Percentiles rank a stretch among this genome's conserved stretches.
Evolutionary conservation across 2,888 invertebrate species (phyloP).

Genomic region (Pegoplata infirma): DNA sequence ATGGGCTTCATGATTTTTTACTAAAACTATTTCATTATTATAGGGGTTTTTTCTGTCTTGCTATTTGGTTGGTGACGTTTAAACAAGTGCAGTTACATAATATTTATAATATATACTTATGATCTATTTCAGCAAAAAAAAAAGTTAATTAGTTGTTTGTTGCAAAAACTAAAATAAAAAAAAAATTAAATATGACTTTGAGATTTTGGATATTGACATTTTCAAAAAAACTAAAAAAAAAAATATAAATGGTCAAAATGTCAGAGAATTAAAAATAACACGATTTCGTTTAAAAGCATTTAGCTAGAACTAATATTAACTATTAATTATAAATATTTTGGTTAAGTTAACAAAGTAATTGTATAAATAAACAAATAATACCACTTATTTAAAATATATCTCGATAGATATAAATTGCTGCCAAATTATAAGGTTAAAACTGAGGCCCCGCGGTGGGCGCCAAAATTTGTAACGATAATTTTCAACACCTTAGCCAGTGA

Average conservation of each 20-base stretch:
- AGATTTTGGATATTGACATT: conserved; percentile 33
- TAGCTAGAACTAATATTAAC: no score
- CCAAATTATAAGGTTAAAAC: no score
- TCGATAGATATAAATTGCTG: no score
- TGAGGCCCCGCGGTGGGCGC: no score
- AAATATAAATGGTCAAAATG: conserved; percentile 42
- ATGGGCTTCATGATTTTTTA: conserved; percentile 60
- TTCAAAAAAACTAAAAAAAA: no score
- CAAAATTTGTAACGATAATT: no score
- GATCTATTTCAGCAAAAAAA: background rate
- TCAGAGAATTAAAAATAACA: conserved; percentile 18
- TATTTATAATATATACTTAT: conserved; percentile 5
- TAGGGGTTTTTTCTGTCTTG: background rate
- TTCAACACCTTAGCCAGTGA: no score
- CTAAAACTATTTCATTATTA: conserved; percentile 14
- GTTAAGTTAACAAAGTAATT: no score
- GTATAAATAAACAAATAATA: no score
- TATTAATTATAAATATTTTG: no score
- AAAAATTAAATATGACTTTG: background rate
- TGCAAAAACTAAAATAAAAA: background rate
- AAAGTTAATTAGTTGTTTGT: background rate
- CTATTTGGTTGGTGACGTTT: background rate
- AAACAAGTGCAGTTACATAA: conserved; percentile 4
- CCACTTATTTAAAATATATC: no score
- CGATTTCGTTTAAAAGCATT: background rate